Evolutionary conservation across 1,140 invertebrate species (phyloP), one percentile per base, ranked within the genome.

Genomic region (Psilanteris sp.): DNA sequence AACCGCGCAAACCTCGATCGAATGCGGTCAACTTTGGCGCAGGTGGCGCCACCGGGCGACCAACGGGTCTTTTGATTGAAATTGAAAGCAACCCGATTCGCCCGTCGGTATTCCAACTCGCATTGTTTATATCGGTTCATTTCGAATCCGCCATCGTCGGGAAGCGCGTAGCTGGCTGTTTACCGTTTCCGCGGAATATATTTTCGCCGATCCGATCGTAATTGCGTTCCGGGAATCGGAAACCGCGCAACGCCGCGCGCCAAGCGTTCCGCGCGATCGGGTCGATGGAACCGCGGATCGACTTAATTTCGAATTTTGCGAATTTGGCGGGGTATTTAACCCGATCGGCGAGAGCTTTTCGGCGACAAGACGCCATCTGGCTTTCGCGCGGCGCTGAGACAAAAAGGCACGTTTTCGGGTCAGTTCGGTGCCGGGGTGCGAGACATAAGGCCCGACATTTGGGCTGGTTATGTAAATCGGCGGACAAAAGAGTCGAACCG

Each of bases 391-490:
- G n/a, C n/a, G n/a, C n/a, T n/a, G n/a, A n/a, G n/a, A n/a, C n/a
- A n/a, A n/a, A n/a, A n/a, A n/a, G n/a, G n/a, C n/a, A n/a, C n/a
- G n/a, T n/a, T n/a, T n/a, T n/a, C n/a, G n/a, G n/a, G n/a, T n/a
- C n/a, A n/a, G n/a, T n/a, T n/a, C n/a, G n/a, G n/a, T n/a, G n/a
- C n/a, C n/a, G n/a, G n/a, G n/a, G n/a, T n/a, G n/a, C n/a, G n/a
- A n/a, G n/a, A 50, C 59, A 72, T 66, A 57, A 72, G 67, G 68
- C 54, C 62, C 41, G 48, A 44, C 74, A 77, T 71, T 72, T 77
- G 67, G 62, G 34, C 41, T 36, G 24, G 48, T 68, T 72, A 68
- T 77, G 67, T 64, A 68, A 68, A 77, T 77, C 14, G 27, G 2
- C 43, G 9, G 48, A 64, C 68, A 77, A 77, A 72, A 48, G 59